These are phyloP conservation scores for Achatina immaculata DNA, from an alignment of 1,140 invertebrate genomes.

Conservation along the genomic window DNA sequence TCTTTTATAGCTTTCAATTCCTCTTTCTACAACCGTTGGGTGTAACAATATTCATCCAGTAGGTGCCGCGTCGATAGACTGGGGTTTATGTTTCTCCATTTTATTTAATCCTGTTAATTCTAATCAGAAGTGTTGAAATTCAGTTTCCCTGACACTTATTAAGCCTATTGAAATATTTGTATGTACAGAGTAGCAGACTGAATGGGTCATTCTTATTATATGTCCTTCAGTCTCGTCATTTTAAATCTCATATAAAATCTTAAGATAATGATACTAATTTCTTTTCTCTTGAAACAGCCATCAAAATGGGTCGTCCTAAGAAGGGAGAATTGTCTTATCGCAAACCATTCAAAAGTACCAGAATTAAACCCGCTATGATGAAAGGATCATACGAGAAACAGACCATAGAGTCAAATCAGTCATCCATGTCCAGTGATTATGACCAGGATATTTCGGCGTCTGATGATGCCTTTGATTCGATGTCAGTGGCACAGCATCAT, in stretches of 20 bases:
- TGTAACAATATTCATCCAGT: no score
- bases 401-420: conserved; percentile 3
- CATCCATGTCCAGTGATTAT: conserved; percentile 30
- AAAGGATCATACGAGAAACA: conserved; percentile 7
- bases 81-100: no score
- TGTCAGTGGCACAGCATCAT: neutral
- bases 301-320: conserved; percentile 39
- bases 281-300: neutral
- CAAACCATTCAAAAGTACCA: conserved; percentile 3
- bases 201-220: neutral
- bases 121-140: no score
- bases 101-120: no score
- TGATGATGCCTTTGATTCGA: conserved; percentile 8
- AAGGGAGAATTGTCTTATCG: conserved; percentile 31
- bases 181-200: no score
- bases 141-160: no score
- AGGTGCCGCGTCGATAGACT: no score
- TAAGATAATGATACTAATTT: no score
- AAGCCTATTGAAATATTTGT: no score
- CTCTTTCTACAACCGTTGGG: no score
- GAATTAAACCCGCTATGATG: neutral
- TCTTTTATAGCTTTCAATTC: no score
- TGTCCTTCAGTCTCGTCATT: neutral
- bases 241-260: no score
- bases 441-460: conserved; percentile 26